Base-by-base conservation (phyloP, 2,113 vertebrate genomes). In the Myotis brandtii region DNA sequence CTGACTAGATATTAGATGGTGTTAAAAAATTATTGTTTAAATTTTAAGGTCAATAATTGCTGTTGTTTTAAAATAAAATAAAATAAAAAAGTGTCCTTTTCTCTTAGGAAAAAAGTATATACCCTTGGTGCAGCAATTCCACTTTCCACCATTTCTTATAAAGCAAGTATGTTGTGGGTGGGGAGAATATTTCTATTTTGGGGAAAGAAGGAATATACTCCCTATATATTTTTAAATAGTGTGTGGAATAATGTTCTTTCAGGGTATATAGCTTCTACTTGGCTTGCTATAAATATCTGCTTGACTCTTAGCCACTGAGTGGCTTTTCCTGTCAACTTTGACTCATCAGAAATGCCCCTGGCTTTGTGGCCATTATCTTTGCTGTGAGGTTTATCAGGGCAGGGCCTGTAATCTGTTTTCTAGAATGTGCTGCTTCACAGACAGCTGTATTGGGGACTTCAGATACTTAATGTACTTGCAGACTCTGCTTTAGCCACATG, bases 1-100 rank as follows among this genome's bases (percentile, higher is more conserved):
- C 59, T 3, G 17, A 21, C 6, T 62, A 32, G 37, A 59, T 83
- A 50, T 43, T 93, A 93, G 23, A 79, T 90, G 20, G 4, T 77
- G 67, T 72, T 86, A 79, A 83, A 81, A 59, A 84, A 43, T 52
- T 89, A 66, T n/a, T 67, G 66, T 64, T 75, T 96, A 76, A 70
- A 75, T 83, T 92, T 48, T 80, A 85, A 64, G 30, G 12, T 14
- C 20, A 69, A 59, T 79, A 43, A 52, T 50, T 30, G 40, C n/a
- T 52, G 1, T 69, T 75, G 14, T 64, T 9, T 93, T 93, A 40
- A 67, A 80, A 75, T 43, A n/a, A n/a, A n/a, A n/a, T 37, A 37
- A 7, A 43, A 43, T n/a, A 9, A 21, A 54, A 86, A 72, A 54
- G 1, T 73, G 40, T 17, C 56, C 21, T 96, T 79, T 59, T 75